Conservation (phyloP, 2,888 invertebrate species). For the Formica aserva region DNA sequence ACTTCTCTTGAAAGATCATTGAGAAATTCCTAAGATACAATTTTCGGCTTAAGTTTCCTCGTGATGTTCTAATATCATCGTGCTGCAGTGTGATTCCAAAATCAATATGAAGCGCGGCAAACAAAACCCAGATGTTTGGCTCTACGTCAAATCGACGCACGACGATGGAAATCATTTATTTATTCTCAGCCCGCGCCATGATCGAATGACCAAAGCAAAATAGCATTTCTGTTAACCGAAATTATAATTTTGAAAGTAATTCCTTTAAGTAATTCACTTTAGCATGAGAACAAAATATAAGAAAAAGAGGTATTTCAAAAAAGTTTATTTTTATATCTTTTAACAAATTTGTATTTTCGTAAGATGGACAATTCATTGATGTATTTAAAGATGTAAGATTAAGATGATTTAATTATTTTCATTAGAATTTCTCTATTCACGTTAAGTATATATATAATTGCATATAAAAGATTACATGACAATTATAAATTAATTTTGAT, state of each 20-base stretch:
- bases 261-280: not conserved
- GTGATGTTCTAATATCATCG: constrained; percentile 18
- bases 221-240: not conserved
- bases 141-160: constrained; percentile 36
- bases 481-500: not conserved
- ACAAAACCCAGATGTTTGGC: constrained; percentile 53
- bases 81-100: constrained; percentile 30
- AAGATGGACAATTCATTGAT: not conserved
- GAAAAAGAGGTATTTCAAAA: not conserved
- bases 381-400: not conserved
- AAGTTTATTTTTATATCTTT: not conserved
- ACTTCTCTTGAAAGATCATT: not conserved
- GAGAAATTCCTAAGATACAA: constrained; percentile 20
- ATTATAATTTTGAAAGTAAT: not conserved
- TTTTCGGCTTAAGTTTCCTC: constrained; percentile 1
- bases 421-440: not conserved
- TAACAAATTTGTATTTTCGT: not conserved
- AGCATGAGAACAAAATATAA: not conserved
- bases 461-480: not conserved
- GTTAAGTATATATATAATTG: not conserved
- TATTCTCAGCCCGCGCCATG: constrained; percentile 13
- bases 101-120: constrained; percentile 45
- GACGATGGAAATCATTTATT: constrained; percentile 45
- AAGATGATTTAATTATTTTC: not conserved
- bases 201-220: constrained; percentile 8